Percentiles rank a stretch among this genome's conserved stretches.
Evolutionary conservation across 2,113 vertebrate species (phyloP).

Genomic region (Ptyas mucosa): DNA sequence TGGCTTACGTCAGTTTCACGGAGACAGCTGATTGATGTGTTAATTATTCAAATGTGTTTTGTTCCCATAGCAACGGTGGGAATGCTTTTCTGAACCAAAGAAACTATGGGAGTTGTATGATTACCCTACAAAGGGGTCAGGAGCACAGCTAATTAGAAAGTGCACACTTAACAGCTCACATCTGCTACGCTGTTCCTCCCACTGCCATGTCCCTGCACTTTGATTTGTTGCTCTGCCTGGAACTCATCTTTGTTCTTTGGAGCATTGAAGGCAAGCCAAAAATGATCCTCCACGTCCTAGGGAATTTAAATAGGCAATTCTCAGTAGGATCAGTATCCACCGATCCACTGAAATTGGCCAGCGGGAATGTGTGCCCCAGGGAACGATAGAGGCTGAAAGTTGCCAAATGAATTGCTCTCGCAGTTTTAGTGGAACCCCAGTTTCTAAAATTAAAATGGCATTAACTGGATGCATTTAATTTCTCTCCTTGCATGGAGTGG

Average conservation of each 20-base stretch:
- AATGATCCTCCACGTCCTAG: too few species aligned
- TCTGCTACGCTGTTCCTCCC: not conserved
- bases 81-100: slow-evolving; percentile 56
- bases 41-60: slow-evolving; percentile 79
- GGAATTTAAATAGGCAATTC: not conserved
- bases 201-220: not conserved
- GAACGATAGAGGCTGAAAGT: not conserved
- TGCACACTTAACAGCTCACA: not conserved
- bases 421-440: not conserved
- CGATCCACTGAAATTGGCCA: not conserved
- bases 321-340: too few species aligned
- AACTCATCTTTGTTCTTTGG: not conserved
- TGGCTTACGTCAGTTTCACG: slow-evolving; percentile 68
- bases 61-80: slow-evolving; percentile 77
- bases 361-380: not conserved
- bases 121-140: slow-evolving; percentile 38
- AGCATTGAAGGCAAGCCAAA: not conserved
- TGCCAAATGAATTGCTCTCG: not conserved
- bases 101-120: slow-evolving; percentile 56
- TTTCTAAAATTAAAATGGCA: not conserved
- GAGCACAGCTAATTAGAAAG: slow-evolving; percentile 35
- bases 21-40: slow-evolving; percentile 76
- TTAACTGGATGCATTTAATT: not conserved
- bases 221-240: not conserved
- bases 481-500: not conserved